These are phyloP conservation scores for Stenopsyche tienmushanensis DNA, from an alignment of 1,140 invertebrate species.

Conservation along the genomic window DNA sequence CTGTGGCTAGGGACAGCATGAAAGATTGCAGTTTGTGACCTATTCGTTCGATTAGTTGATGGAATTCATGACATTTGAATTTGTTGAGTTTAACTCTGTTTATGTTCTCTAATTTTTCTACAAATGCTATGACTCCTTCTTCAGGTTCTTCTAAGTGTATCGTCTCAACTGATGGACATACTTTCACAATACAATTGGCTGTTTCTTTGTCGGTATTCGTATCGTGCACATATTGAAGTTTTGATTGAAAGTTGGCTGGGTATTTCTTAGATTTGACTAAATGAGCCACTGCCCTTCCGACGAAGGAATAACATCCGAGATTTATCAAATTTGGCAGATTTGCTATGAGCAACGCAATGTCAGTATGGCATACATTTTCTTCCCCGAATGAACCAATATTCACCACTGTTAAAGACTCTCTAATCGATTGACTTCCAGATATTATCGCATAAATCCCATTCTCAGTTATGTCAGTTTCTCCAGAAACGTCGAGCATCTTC, in stretches of 20 bases:
- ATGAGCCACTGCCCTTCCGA: slow-evolving; percentile 59
- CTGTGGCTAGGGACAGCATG: slow-evolving; percentile 61
- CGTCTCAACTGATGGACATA: slow-evolving; percentile 62
- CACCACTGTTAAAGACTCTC: slow-evolving; percentile 58
- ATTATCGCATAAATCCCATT: slow-evolving; percentile 59
- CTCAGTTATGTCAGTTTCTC: slow-evolving; percentile 64
- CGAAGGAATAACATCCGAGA: slow-evolving; percentile 64
- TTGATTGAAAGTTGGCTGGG: slow-evolving; percentile 56
- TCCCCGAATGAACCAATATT: slow-evolving; percentile 67
- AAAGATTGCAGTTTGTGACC: slow-evolving; percentile 59
- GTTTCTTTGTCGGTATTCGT: slow-evolving; percentile 58
- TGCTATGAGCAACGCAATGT: slow-evolving; percentile 60
- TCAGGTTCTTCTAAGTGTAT: slow-evolving; percentile 63
- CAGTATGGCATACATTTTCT: slow-evolving; percentile 63
- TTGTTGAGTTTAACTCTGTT: slow-evolving; percentile 63
- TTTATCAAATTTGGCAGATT: slow-evolving; percentile 62
- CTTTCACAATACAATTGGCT: slow-evolving; percentile 57
- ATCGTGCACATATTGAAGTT: slow-evolving; percentile 63
- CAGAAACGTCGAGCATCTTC: slow-evolving; percentile 63
- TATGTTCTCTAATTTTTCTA: slow-evolving; percentile 55
- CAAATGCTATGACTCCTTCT: slow-evolving; percentile 53
- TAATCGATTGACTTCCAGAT: slow-evolving; percentile 52
- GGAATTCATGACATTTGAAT: slow-evolving; percentile 61
- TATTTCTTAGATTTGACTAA: slow-evolving; percentile 56
- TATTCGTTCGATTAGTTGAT: slow-evolving; percentile 57